Base-by-base conservation (phyloP, 2,888 invertebrate species). In the Drosophila incognita region DNA sequence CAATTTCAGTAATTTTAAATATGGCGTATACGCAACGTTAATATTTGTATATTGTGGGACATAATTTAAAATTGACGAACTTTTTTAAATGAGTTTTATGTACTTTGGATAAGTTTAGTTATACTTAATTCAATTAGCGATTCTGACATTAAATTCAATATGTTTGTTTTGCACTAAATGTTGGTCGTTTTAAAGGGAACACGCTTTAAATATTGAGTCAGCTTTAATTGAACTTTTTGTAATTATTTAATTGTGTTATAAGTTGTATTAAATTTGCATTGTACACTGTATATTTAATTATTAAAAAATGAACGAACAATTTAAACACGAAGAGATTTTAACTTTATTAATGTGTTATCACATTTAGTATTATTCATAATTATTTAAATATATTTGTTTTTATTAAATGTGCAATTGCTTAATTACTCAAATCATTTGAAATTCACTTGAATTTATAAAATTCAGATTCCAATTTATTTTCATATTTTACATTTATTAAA, bases 1-100 rank as follows among this genome's bases (percentile, higher is more conserved):
- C 13, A 46, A 21, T n/a, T 35, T 2, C 7, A 46, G 29, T 1
- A 49, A 35, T 42, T 57, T 33, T 24, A 36, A 38, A 42, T 64
- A 61, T 66, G 52, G 21, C 46, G 66, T 58, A 74, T 66, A 62
- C 49, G 48, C 53, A 42, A n/a, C 11, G 2, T 53, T 48, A 7
- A 8, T 4, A 24, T 18, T 6, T 5, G 13, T 8, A 33, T 33
- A 18, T 27, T 21, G 15, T 27, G 1, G 6, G 18, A 10, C 53
- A 18, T 27, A 4, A 11, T 36, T 36, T 24, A 13, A 15, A 46
- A 46, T 13, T 46, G 21, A 21, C 11, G 7, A 21, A 5, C 3
- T n/a, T 3, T 31, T 11, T 11, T 3, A 4, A 6, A n/a, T 51
- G 15, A 18, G 6, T 54, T 38, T 27, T 15, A 10, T 29, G 27